Base-by-base conservation (phyloP, 2,797 vertebrate genomes). In the Diglossa cyanea region DNA sequence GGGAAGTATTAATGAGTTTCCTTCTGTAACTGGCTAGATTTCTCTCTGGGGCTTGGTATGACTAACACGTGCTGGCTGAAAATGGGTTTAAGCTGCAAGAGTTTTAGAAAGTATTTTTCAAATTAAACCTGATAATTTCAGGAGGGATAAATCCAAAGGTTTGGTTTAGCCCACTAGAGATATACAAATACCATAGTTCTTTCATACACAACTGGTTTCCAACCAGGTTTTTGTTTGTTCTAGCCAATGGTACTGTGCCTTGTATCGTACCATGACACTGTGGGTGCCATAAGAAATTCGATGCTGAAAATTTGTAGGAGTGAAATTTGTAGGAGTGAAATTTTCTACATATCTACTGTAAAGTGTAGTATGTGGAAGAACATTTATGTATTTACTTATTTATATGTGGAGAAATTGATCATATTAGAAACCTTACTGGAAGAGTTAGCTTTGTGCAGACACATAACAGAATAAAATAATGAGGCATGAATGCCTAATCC, bases 1-100 rank as follows among this genome's bases (percentile, higher is more conserved):
- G 8, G 23, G 21, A 87, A 89, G 60, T 75, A 83, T 28, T 93
- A 92, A 85, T 73, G 70, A 26, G 4, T 55, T 93, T 92, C 88
- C 31, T 78, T 86, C 70, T 70, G 48, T 88, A 73, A 86, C 40
- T 60, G 26, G 11, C 26, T 76, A 28, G 18, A 79, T 84, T 90
- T 81, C 18, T 90, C 88, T 67, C 39, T 68, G 35, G 62, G 50
- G 50, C 31, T 33, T 39, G 11, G 47, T 88, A 62, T 86, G 51
- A 79, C 40, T 84, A 75, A 68, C 10, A 18, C 2, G 4, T 44
- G 31, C 33, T 84, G 48, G 62, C 33, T 66, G 66, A 84, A 94
- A 90, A 81, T 62, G 21, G 4, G 17, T 78, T n/a, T 60, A 37
- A 85, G 21, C 19, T 53, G 39, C 18, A 63, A n/a, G 17, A 62